Base-by-base conservation (phyloP, 2,888 invertebrate species). In the Eurytoma adleriae region DNA sequence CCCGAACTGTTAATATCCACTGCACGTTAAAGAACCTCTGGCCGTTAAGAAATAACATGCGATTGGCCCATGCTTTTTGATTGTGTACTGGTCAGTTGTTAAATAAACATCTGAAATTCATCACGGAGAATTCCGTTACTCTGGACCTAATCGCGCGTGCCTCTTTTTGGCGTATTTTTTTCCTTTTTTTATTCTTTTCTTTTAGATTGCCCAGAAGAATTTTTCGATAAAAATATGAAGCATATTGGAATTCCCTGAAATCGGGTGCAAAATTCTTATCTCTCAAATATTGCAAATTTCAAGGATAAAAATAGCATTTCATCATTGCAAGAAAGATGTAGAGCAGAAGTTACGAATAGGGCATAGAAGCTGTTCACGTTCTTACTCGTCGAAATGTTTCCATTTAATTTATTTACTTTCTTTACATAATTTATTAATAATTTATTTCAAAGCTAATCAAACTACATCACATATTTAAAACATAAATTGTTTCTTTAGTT, bases 181-280 rank as follows among this genome's bases (percentile, higher is more conserved):
- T 1, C 14, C 2, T n/a, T 30, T 57, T 54, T 62, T 48, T 24
- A 12, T 52, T 16, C 50, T 24, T 64, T 56, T 3, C 57, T 50
- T 48, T 24, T 50, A 30, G 16, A 68, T 62, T 24, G 62, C 54
- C 13, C 24, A 62, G 27, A 14, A 62, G n/a, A 50, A 70, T 40
- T 24, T 50, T 64, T 66, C 48, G 57, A 77, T 62, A 76, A 20
- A 10, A 69, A 40, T 77, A 4, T 4, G 13, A n/a, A 54, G 7
- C 30, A 13, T 66, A 78, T 70, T 71, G 64, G 10, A 77, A 64
- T 66, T 27, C 1, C 12, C 16, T 4, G 16, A 50, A 50, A 77
- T 64, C 64, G 30, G 64, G 62, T 73, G 64, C 40, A 52, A 24
- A 56, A 10, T 66, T 24, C 3, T 30, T 56, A 56, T 57, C 48